Base-by-base conservation (phyloP, 1,140 invertebrate species). In the Wiebesia pumilae region DNA sequence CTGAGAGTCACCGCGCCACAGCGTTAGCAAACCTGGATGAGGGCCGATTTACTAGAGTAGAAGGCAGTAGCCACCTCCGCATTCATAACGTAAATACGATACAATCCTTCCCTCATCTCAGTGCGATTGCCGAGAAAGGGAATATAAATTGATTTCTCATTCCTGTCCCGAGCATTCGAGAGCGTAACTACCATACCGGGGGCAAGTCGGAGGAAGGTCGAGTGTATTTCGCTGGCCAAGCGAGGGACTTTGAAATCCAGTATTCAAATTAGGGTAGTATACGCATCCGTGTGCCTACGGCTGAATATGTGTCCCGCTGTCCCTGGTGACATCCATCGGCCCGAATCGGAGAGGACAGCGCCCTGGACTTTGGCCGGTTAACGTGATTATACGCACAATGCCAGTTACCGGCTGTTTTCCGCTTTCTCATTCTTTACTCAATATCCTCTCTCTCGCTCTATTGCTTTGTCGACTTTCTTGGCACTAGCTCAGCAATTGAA, bases 301-400 rank as follows among this genome's bases (percentile, higher is more conserved):
- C 7, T 27, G 19, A 87, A 87, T 88, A 87, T 19, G 51, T 14
- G 58, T 43, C 6, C 35, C 40, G 33, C n/a, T 87, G 87, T 88
- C 89, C 88, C 89, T 71, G 88, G 89, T 88, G 90, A 83, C 88
- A 88, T 75, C 33, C 35, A 24, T 0, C 79, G 6, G 16, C 27
- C 21, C 88, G 88, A 89, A 89, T 88, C 88, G 88, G 89, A 89
- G 88, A 89, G 88, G 87, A 88, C 87, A 88, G 87, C 87, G 84
- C 87, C 86, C 87, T 83, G 89, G 90, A 90, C 91, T 90, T 90
- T 86, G 90, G 85, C 85, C 89, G 90, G 90, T 91, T 92, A 92
- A 91, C 91, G 92, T 90, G 90, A 92, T 92, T 92, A 92, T 90
- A 90, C 91, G 91, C 89, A 92, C 91, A 92, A 92, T 91, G 88